Base-by-base conservation (phyloP, 2,797 vertebrate species). In the Todus mexicanus region DNA sequence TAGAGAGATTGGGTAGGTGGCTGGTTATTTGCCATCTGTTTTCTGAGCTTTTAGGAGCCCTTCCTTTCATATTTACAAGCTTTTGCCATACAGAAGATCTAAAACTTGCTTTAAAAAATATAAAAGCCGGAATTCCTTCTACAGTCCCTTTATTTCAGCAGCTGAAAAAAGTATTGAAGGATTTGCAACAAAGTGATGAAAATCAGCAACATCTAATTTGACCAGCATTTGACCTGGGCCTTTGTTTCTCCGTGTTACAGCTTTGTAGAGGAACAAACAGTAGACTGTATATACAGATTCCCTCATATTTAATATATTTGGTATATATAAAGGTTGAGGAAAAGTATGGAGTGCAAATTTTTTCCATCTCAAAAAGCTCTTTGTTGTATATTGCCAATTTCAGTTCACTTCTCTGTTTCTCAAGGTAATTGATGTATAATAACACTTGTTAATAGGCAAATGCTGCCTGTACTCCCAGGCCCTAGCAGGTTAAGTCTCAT, bases 21-120 rank as follows among this genome's bases (percentile, higher is more conserved):
- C 17, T 95, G 92, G 75, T 96, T 95, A 81, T 93, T 87, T 94
- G 82, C 94, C 93, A 90, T 96, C 94, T 95, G 90, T 77, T 93
- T 95, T 83, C 48, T 94, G 75, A 92, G 75, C 31, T 85, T 90
- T 89, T 65, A 82, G 76, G 75, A 78, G 63, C 65, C 23, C 50
- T 90, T 88, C 26, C 38, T 91, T 87, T 94, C 77, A 20, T 92
- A 92, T 89, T 77, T 92, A 77, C 51, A 69, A 91, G 66, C 31
- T 77, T 88, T 80, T 78, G 59, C 66, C 33, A 27, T 45, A 51
- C 31, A 66, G 73, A 80, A 87, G 50, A 83, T 56, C 21, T 54
- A 77, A 89, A 91, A 21, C 11, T 59, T 43, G 14, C 43, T 84
- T 84, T 77, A 14, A 69, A 85, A 84, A 64, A 38, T 63, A 37